Conservation (phyloP, 2,113 vertebrate genomes). For the Periophthalmus modestus region DNA sequence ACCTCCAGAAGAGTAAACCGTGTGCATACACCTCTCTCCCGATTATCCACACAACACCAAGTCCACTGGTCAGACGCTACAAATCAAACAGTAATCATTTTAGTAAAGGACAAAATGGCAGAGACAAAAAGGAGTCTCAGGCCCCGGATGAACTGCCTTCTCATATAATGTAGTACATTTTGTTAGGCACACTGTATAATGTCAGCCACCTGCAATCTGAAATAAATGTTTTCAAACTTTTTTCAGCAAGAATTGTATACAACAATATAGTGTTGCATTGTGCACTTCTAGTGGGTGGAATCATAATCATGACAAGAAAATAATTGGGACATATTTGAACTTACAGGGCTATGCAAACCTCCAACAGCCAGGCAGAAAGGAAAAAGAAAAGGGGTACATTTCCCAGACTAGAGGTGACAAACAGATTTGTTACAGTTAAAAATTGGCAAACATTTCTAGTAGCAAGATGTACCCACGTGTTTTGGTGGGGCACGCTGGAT, state of each 20-base stretch:
- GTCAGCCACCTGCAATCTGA: too few relatives aligned
- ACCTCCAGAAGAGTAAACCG: conserved; percentile 93
- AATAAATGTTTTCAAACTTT: too few relatives aligned
- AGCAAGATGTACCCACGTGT: conserved; percentile 84
- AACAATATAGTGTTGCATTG: too few relatives aligned
- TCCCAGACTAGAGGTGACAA: conserved; percentile 62
- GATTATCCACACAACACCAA: conserved; percentile 87
- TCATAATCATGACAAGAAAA: background rate
- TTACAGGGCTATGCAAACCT: conserved; percentile 87
- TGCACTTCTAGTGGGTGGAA: background rate
- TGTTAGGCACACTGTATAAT: too few relatives aligned
- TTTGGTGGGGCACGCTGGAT: conserved; percentile 92
- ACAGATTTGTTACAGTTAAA: background rate
- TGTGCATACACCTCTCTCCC: conserved; percentile 87
- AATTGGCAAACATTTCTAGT: conserved; percentile 8
- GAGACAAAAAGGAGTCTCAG: background rate
- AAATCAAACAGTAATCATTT: background rate
- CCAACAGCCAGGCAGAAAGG: conserved; percentile 87
- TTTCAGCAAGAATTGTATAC: too few relatives aligned
- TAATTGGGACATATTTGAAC: conserved; percentile 47
- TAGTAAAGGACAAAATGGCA: background rate
- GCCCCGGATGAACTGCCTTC: too few relatives aligned
- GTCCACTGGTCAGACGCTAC: conserved; percentile 80
- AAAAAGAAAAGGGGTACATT: conserved; percentile 80
- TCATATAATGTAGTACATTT: too few relatives aligned